phyloP scores from a whole-genome alignment of 1,140 invertebrate species.

The Conus betulinus region DNA sequence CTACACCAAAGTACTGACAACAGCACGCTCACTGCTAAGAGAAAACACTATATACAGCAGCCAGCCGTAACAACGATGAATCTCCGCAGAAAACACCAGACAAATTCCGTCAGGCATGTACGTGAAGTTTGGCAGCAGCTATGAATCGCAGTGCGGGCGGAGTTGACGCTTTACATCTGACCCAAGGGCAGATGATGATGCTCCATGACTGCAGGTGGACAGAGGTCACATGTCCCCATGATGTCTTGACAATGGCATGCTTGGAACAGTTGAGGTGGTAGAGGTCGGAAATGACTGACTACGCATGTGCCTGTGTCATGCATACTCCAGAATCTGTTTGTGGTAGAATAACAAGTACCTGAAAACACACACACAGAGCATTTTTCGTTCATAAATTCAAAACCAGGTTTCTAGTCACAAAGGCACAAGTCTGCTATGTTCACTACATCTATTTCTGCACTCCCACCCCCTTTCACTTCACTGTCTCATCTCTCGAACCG shows the following conservation, averaged over 20 bases:
- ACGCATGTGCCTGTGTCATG: constrained; percentile 66
- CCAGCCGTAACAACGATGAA: neutral
- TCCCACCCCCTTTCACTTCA: no score
- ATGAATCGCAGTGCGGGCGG: neutral
- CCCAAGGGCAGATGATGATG: neutral
- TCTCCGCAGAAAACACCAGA: neutral
- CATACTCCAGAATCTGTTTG: constrained; percentile 92
- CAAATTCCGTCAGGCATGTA: neutral
- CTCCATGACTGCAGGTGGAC: neutral
- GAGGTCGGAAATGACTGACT: neutral
- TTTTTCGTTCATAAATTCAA: neutral
- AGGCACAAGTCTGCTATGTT: no score
- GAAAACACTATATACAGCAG: neutral
- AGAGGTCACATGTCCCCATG: neutral
- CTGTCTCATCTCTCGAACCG: no score
- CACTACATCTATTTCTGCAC: no score
- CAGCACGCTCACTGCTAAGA: neutral
- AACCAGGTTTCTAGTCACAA: no score
- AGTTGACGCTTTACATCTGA: neutral
- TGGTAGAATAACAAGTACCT: constrained; percentile 95
- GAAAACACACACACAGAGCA: constrained; percentile 70
- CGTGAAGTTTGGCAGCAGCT: neutral
- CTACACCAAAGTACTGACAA: neutral
- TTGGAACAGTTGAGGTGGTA: constrained; percentile 6
- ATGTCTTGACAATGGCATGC: neutral